Conservation (phyloP, 2,113 vertebrate genomes). For the Ancistrus triradiatus region DNA sequence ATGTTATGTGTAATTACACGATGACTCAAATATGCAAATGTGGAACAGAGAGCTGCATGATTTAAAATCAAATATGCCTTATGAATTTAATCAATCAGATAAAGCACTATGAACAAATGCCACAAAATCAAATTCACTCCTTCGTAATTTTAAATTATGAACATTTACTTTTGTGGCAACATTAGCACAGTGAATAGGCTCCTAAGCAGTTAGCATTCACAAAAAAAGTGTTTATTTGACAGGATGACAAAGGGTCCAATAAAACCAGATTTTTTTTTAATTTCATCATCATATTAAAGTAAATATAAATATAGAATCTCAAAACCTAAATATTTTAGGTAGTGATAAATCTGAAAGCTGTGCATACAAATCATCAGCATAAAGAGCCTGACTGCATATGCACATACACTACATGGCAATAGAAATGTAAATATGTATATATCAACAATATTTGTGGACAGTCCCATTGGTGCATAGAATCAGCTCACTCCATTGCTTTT, state of each 20-base stretch:
- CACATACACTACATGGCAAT: too few relatives aligned
- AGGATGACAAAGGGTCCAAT: constrained; percentile 17
- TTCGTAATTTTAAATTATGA: constrained; percentile 20
- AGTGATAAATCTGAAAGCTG: too few relatives aligned
- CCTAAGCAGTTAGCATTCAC: constrained; percentile 11
- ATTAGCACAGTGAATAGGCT: background rate
- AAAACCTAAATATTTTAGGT: too few relatives aligned
- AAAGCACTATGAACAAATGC: constrained; percentile 1
- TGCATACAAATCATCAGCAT: too few relatives aligned
- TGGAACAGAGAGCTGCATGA: background rate
- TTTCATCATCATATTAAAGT: constrained; percentile 9
- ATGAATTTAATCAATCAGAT: constrained; percentile 28
- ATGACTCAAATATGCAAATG: constrained; percentile 27
- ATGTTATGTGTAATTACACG: constrained; percentile 32
- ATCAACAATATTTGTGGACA: too few relatives aligned
- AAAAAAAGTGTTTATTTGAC: constrained; percentile 17
- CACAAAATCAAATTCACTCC: constrained; percentile 27
- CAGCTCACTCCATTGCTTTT: too few relatives aligned
- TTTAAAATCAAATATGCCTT: constrained; percentile 25
- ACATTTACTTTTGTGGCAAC: background rate
- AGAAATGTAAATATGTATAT: too few relatives aligned
- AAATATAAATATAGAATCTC: too few relatives aligned
- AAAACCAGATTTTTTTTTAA: constrained; percentile 16
- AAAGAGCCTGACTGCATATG: too few relatives aligned
- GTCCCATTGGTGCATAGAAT: too few relatives aligned